These are phyloP conservation scores for Ctenochaetus hawaiiensis DNA, from an alignment of 2,797 vertebrate species.

Conservation along the genomic window DNA sequence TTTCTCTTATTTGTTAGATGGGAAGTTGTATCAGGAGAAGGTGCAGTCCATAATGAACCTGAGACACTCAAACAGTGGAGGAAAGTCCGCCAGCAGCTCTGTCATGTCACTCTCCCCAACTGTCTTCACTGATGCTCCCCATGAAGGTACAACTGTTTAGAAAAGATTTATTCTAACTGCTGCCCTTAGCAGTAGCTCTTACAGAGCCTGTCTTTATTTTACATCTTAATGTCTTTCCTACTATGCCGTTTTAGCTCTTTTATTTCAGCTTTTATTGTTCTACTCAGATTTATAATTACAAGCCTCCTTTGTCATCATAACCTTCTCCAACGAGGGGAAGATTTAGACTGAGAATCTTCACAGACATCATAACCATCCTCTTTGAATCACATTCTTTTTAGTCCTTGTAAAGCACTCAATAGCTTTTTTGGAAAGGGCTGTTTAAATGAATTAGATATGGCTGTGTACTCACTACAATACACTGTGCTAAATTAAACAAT, in stretches of 20 bases:
- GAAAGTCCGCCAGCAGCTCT: constrained; percentile 88
- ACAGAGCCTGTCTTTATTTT: not conserved
- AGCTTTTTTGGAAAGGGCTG: not conserved
- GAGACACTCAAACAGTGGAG: constrained; percentile 91
- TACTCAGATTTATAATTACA: constrained; percentile 3
- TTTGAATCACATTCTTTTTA: constrained; percentile 7
- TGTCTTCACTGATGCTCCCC: constrained; percentile 84
- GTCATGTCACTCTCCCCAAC: constrained; percentile 88
- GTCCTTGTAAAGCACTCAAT: constrained; percentile 11
- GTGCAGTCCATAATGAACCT: constrained; percentile 94
- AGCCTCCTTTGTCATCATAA: constrained; percentile 21
- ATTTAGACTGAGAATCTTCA: not conserved
- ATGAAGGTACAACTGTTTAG: constrained; percentile 84
- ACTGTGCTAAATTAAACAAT: constrained; percentile 4
- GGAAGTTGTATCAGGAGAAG: constrained; percentile 96
- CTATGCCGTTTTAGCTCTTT: constrained; percentile 1
- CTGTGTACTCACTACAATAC: not conserved
- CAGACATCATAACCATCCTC: not conserved
- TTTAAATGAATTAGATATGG: constrained; percentile 7
- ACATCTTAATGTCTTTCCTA: constrained; percentile 8
- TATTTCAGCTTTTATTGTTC: constrained; percentile 13
- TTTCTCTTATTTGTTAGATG: constrained; percentile 86
- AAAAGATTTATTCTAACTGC: constrained; percentile 17
- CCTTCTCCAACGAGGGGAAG: not conserved
- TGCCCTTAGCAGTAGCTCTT: constrained; percentile 2